Base-by-base conservation (phyloP, 2,888 invertebrate species). In the Chrysodeixis includens region DNA sequence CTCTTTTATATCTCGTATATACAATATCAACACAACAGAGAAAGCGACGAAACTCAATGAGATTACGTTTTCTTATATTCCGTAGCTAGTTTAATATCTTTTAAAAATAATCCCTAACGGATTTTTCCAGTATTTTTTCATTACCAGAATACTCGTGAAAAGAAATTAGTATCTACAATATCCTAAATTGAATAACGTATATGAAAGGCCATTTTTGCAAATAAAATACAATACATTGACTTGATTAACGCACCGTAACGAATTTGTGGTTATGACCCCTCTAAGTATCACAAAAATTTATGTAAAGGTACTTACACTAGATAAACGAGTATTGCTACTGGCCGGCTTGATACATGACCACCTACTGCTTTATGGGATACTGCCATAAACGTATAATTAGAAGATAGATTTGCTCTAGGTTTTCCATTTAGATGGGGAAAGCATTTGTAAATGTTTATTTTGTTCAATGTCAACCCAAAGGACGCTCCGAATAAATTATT, bases 221-320 rank as follows among this genome's bases (percentile, higher is more conserved):
- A 72, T 51, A 56, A 67, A 72, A 62, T 62, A 74, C 73, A 62
- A 74, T 68, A 76, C 77, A 74, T 77, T 77, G 59, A 40, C 56
- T 62, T 63, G 51, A 76, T 62, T 64, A 67, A 72, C 64, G 64
- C 56, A 55, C 73, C 64, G 62, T 68, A 62, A 67, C n/a, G 9
- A 59, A 73, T 68, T 53, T 57, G 64, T 67, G 64, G 63, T 52
- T 30, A 53, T 40, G 51, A 30, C 44, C 59, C 18, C 49, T 71
- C 35, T 56, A 40, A 58, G 71, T 61, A 46, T 20, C 18, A 55
- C 46, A 73, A 62, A 78, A 77, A 56, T 20, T 14, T 61, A 57
- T 10, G 35, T 59, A 22, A 62, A 65, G 56, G 54, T 56, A 62
- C 26, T 61, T 49, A 20, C 55, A 55, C 62, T 56, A 58, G 44